Evolutionary conservation across 2,888 invertebrate species (phyloP).

Genomic region (Drosophila demipolita): DNA sequence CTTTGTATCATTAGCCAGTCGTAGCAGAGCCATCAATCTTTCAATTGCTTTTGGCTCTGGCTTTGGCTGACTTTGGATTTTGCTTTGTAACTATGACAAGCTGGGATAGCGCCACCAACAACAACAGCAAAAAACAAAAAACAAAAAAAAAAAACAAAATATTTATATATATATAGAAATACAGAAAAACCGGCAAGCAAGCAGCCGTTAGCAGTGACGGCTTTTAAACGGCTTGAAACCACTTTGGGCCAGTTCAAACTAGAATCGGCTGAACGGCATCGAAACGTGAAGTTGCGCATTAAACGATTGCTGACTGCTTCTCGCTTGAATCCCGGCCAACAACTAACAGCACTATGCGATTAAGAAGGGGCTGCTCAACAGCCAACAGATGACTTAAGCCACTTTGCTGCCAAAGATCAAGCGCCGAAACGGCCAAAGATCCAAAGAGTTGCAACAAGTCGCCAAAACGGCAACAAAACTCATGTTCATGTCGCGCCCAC

Average conservation of each 20-base stretch:
- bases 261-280: conserved; percentile 62
- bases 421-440: conserved; percentile 50
- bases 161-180: too few species aligned
- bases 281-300: conserved; percentile 24
- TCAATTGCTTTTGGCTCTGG: conserved; percentile 54
- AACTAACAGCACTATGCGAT: conserved; percentile 42
- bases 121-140: neutral
- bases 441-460: conserved; percentile 38
- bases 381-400: conserved; percentile 40
- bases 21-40: conserved; percentile 65
- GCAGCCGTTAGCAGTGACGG: conserved; percentile 20
- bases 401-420: conserved; percentile 36
- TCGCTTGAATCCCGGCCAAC: conserved; percentile 36
- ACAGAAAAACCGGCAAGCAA: conserved; percentile 57
- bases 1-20: conserved; percentile 64
- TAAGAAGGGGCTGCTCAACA: conserved; percentile 1
- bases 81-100: conserved; percentile 37
- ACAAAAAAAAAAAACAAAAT: neutral
- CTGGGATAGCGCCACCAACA: conserved; percentile 34
- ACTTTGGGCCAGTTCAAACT: conserved; percentile 73
- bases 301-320: conserved; percentile 37
- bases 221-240: conserved; percentile 64
- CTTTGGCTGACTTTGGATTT: conserved; percentile 10
- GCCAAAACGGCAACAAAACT: conserved; percentile 30
- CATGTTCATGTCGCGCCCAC: conserved; percentile 43